Evolutionary conservation across 1,140 invertebrate genomes (phyloP).

Genomic region (Pantala flavescens): DNA sequence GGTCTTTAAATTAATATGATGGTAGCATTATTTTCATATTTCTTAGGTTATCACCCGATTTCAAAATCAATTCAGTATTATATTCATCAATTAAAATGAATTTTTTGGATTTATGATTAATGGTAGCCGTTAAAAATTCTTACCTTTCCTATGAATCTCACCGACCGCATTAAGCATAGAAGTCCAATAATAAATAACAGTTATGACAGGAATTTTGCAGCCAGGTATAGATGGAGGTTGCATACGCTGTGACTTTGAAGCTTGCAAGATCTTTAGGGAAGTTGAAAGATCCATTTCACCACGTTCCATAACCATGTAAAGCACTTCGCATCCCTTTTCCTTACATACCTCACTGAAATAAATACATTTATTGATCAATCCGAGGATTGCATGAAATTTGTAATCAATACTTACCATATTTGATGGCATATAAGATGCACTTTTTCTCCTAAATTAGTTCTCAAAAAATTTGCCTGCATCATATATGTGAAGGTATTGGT

Average conservation of each 20-base stretch:
- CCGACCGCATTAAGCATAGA: slow-evolving; percentile 88
- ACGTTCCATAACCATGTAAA: slow-evolving; percentile 85
- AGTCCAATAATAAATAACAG: slow-evolving; percentile 77
- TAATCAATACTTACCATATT: too few relatives aligned
- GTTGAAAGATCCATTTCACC: slow-evolving; percentile 81
- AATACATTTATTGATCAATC: slow-evolving; percentile 13
- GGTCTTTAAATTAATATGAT: too few relatives aligned
- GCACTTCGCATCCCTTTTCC: slow-evolving; percentile 32
- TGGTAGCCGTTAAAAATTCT: slow-evolving; percentile 13
- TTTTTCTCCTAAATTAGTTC: too few relatives aligned
- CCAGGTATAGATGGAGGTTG: background rate
- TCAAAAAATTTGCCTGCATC: too few relatives aligned
- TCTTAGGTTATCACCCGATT: too few relatives aligned
- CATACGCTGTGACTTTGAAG: slow-evolving; percentile 35
- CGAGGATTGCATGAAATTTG: too few relatives aligned
- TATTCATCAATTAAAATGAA: too few relatives aligned
- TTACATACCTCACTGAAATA: slow-evolving; percentile 38
- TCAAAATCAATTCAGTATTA: too few relatives aligned
- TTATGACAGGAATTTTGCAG: slow-evolving; percentile 33
- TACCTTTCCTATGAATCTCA: slow-evolving; percentile 82
- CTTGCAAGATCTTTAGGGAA: slow-evolving; percentile 51
- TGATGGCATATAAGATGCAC: too few relatives aligned
- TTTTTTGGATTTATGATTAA: too few relatives aligned
- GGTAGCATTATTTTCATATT: too few relatives aligned
- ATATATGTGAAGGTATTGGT: too few relatives aligned